Percentiles rank a stretch among this genome's conserved stretches.
phyloP scores from a whole-genome alignment of 1,140 invertebrate genomes.

The Grapholita molesta region DNA sequence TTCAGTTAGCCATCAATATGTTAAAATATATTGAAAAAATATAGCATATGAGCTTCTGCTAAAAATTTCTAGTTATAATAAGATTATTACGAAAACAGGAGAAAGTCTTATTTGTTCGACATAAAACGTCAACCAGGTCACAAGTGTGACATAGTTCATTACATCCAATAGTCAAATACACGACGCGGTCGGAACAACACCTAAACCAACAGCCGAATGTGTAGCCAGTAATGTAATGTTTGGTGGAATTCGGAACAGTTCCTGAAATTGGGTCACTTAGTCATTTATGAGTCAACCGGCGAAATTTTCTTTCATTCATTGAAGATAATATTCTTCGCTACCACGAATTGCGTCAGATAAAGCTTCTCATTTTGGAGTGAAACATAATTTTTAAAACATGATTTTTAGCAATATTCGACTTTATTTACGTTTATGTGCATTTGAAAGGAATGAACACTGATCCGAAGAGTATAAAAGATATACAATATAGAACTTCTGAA shows the following conservation, averaged over 20 bases:
- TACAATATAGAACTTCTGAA: too few species aligned
- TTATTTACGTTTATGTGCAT: too few species aligned
- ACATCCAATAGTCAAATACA: neutral
- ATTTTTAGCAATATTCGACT: too few species aligned
- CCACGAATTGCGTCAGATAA: too few species aligned
- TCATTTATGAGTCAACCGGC: neutral
- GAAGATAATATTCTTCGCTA: neutral
- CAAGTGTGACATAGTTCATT: slow-evolving; percentile 5
- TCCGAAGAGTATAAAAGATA: too few species aligned
- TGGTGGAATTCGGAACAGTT: slow-evolving; percentile 3
- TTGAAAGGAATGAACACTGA: too few species aligned
- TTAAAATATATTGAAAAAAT: too few species aligned
- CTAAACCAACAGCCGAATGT: neutral
- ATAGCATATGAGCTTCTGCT: too few species aligned
- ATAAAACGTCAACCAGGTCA: slow-evolving; percentile 7
- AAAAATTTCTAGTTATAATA: too few species aligned
- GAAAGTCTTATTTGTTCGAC: neutral
- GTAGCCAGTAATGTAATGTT: neutral
- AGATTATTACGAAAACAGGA: slow-evolving; percentile 2
- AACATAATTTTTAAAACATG: too few species aligned
- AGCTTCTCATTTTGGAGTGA: too few species aligned
- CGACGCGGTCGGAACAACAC: neutral
- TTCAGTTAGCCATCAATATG: too few species aligned
- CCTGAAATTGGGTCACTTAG: slow-evolving; percentile 1
- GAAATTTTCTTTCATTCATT: neutral